These are phyloP conservation scores for Danaus chrysippus DNA, from an alignment of 2,888 invertebrate species.

Conservation along the genomic window DNA sequence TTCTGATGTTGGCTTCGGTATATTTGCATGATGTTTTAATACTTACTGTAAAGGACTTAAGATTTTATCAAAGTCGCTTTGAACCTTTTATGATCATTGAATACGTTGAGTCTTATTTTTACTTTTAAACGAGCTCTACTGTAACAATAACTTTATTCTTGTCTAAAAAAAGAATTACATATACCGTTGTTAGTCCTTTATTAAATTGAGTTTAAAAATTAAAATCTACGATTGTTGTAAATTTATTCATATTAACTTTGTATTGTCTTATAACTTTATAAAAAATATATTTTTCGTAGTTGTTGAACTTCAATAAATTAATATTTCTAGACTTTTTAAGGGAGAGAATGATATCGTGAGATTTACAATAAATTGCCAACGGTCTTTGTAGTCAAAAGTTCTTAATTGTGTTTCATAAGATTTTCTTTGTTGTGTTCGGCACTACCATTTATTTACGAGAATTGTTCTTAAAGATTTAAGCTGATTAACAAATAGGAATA, in stretches of 20 bases:
- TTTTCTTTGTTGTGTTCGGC: constrained; percentile 44
- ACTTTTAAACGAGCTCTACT: neutral
- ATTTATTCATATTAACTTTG: too few species aligned
- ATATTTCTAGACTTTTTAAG: neutral
- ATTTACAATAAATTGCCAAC: constrained; percentile 71
- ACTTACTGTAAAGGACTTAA: neutral
- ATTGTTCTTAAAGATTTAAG: constrained; percentile 13
- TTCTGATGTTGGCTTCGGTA: constrained; percentile 24
- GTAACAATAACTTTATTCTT: too few species aligned
- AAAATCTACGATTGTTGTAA: too few species aligned
- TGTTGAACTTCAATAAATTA: too few species aligned
- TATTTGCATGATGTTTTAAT: constrained; percentile 8
- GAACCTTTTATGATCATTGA: neutral
- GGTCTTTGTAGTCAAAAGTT: constrained; percentile 68
- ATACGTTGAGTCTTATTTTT: neutral
- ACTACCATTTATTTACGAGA: constrained; percentile 33
- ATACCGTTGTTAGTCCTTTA: too few species aligned
- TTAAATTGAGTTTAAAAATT: too few species aligned
- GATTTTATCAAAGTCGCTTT: neutral
- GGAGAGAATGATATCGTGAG: constrained; percentile 54
- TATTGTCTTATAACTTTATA: too few species aligned
- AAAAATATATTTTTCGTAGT: too few species aligned
- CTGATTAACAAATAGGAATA: constrained; percentile 4
- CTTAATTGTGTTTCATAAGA: constrained; percentile 39
- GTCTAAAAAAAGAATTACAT: neutral